Evolutionary conservation across 2,888 invertebrate genomes (phyloP).

Genomic region (Exocentrus adspersus): DNA sequence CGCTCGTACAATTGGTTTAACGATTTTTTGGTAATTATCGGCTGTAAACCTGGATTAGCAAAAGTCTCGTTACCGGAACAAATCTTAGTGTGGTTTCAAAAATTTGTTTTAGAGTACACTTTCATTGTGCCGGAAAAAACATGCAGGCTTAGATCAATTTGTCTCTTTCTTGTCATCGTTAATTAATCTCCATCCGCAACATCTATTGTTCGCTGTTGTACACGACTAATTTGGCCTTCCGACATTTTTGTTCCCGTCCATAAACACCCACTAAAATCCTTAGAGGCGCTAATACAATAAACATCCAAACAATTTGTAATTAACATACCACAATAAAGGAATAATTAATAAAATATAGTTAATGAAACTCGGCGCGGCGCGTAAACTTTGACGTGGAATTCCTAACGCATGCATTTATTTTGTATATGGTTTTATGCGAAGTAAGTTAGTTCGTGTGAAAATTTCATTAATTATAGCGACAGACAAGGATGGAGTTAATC

Average conservation of each 20-base stretch:
- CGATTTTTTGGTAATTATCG: conserved; percentile 11
- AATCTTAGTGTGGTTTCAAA: no score
- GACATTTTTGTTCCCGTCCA: background rate
- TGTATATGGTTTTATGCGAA: conserved; percentile 39
- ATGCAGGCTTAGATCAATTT: no score
- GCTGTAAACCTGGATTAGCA: background rate
- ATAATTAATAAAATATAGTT: conserved; percentile 26
- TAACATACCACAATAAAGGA: conserved; percentile 20
- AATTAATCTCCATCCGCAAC: no score
- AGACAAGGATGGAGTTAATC: conserved; percentile 54
- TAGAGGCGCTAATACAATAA: background rate
- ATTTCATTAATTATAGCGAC: conserved; percentile 56
- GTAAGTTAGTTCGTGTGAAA: conserved; percentile 54
- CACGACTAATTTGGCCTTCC: background rate
- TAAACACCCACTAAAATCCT: background rate
- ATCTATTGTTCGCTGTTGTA: no score
- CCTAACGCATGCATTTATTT: conserved; percentile 27
- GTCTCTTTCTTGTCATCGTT: no score
- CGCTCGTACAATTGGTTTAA: conserved; percentile 17
- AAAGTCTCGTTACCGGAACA: background rate
- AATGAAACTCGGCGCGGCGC: conserved; percentile 22
- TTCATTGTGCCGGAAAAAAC: no score
- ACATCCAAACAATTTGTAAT: conserved; percentile 14
- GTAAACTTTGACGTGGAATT: conserved; percentile 24
- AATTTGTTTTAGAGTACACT: no score